A percentile compares a stretch with the other conserved stretches of the same genome.
phyloP scores from a whole-genome alignment of 1,140 invertebrate species.

The Cardiocondyla obscurior region DNA sequence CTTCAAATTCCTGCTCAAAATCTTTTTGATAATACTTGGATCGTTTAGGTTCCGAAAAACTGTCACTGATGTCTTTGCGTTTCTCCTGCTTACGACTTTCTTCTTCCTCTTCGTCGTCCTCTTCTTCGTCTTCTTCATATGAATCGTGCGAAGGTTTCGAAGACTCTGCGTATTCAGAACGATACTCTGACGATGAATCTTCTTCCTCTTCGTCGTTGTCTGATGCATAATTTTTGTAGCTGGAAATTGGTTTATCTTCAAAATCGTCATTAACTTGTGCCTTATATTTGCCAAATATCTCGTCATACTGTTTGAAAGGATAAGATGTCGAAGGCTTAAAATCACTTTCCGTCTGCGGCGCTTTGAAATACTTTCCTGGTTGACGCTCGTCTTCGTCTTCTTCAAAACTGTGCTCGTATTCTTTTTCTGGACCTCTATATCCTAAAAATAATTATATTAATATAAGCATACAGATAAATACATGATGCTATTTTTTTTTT shows the following conservation, averaged over 20 bases:
- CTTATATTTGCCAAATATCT: conserved; percentile 73
- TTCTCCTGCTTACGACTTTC: conserved; percentile 67
- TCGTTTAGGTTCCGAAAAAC: conserved; percentile 16
- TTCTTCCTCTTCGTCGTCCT: conserved; percentile 73
- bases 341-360: conserved; percentile 57
- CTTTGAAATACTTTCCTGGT: conserved; percentile 59
- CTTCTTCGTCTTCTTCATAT: conserved; percentile 65
- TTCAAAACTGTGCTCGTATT: conserved; percentile 48
- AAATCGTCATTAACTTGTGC: conserved; percentile 8
- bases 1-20: conserved; percentile 75
- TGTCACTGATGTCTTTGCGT: conserved; percentile 46
- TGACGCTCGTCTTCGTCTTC: conserved; percentile 65
- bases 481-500: neutral
- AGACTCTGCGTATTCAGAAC: conserved; percentile 11
- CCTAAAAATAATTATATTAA: conserved; percentile 25
- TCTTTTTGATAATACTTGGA: conserved; percentile 61
- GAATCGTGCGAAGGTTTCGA: conserved; percentile 34
- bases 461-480: neutral
- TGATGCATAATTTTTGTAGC: conserved; percentile 39
- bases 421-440: conserved; percentile 42
- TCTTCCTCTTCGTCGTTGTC: conserved; percentile 56
- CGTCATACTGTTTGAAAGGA: conserved; percentile 76
- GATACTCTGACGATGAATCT: conserved; percentile 22
- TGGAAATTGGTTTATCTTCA: conserved; percentile 30
- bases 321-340: conserved; percentile 70